Percentiles rank a stretch among this genome's conserved stretches.
Evolutionary conservation across 2,113 vertebrate species (phyloP).

Genomic region (Zeus faber): DNA sequence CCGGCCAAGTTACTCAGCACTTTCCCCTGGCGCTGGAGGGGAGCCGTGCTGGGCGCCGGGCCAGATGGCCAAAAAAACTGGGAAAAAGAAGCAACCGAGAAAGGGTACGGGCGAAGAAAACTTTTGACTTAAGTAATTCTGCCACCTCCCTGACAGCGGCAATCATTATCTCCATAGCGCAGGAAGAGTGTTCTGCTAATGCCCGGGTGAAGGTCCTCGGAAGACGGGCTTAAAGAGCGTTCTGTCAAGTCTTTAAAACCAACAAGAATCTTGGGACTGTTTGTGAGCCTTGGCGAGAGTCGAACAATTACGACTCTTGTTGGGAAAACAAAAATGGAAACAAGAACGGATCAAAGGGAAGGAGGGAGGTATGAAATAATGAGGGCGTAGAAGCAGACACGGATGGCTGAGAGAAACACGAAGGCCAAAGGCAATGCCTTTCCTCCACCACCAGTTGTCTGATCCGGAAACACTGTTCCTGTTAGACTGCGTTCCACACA

Average conservation of each 20-base stretch:
- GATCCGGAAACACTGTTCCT: too few species aligned
- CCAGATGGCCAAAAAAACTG: constrained; percentile 34
- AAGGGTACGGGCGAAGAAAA: constrained; percentile 37
- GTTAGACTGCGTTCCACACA: too few species aligned
- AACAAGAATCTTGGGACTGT: too few species aligned
- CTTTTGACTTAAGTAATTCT: constrained; percentile 45
- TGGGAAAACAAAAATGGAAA: neutral
- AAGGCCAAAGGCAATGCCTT: constrained; percentile 5
- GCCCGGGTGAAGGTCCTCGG: constrained; percentile 22
- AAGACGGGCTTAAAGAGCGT: neutral
- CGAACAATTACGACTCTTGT: neutral
- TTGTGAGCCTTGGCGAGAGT: neutral
- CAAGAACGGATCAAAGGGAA: neutral
- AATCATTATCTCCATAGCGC: constrained; percentile 35
- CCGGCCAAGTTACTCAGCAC: constrained; percentile 52
- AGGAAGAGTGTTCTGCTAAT: constrained; percentile 27
- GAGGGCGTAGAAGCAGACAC: constrained; percentile 17
- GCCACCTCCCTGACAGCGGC: constrained; percentile 29
- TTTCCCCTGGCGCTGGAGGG: constrained; percentile 45
- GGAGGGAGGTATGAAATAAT: constrained; percentile 44
- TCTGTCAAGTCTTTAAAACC: too few species aligned
- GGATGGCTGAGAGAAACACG: constrained; percentile 11
- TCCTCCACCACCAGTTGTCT: too few species aligned
- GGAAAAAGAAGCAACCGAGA: constrained; percentile 18
- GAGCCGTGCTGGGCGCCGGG: constrained; percentile 33